Conservation (phyloP, 1,140 invertebrate genomes). For the Cydia fagiglandana region DNA sequence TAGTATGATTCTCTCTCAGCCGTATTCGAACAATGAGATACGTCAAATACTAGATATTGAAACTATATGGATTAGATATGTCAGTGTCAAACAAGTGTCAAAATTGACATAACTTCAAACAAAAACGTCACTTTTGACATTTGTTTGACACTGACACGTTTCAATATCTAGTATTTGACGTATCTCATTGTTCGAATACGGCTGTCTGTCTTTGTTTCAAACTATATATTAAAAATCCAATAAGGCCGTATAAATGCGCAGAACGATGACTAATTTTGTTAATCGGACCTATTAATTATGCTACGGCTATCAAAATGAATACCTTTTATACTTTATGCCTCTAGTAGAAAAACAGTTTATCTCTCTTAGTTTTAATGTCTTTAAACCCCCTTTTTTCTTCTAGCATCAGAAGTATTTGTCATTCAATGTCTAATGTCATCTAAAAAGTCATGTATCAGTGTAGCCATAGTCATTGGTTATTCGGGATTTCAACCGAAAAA, state of each 20-base stretch:
- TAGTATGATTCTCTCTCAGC: too few species aligned
- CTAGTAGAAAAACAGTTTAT: not conserved
- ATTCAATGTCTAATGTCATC: not conserved
- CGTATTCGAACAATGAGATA: too few species aligned
- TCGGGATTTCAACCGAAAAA: not conserved
- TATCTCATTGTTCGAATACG: too few species aligned
- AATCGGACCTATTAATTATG: not conserved
- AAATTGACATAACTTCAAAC: too few species aligned
- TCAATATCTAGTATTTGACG: too few species aligned
- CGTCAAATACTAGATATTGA: too few species aligned
- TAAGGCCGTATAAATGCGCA: not conserved
- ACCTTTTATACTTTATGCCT: not conserved
- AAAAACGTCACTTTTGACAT: too few species aligned
- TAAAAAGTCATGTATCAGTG: not conserved
- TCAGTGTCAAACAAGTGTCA: too few species aligned
- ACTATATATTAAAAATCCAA: too few species aligned
- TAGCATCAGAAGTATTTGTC: not conserved
- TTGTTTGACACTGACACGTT: too few species aligned
- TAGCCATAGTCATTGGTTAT: not conserved
- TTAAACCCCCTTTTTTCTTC: not conserved
- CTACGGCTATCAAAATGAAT: not conserved
- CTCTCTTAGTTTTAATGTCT: not conserved
- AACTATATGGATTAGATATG: too few species aligned
- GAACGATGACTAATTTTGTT: constrained; percentile 7
- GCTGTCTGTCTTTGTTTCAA: too few species aligned